These are phyloP conservation scores for Drosophila mercatorum DNA, from an alignment of 2,888 invertebrate genomes.

Conservation along the genomic window DNA sequence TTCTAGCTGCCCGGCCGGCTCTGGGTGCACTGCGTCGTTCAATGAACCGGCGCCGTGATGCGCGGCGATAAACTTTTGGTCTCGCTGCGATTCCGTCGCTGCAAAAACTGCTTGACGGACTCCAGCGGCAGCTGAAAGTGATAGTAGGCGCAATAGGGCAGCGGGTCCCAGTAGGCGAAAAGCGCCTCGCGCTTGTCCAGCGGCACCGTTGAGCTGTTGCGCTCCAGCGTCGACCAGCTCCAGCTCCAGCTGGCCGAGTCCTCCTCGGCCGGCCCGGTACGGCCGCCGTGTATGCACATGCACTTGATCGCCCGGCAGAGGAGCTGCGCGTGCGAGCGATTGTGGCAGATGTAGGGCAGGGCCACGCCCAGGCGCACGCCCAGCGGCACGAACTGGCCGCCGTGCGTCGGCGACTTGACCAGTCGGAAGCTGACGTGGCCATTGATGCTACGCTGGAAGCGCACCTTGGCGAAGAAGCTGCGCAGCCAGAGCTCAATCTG, in stretches of 20 bases:
- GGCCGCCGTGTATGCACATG: slow-evolving; percentile 88
- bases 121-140: slow-evolving; percentile 90
- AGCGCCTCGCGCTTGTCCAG: slow-evolving; percentile 92
- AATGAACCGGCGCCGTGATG: slow-evolving; percentile 79
- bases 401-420: slow-evolving; percentile 87
- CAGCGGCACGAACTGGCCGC: slow-evolving; percentile 87
- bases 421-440: slow-evolving; percentile 93
- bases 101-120: slow-evolving; percentile 86
- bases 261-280: slow-evolving; percentile 80
- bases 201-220: slow-evolving; percentile 83
- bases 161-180: slow-evolving; percentile 93
- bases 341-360: slow-evolving; percentile 92
- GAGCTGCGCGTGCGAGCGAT: slow-evolving; percentile 88
- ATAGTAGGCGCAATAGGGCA: slow-evolving; percentile 94
- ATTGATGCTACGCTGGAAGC: slow-evolving; percentile 88
- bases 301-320: slow-evolving; percentile 86
- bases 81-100: slow-evolving; percentile 83
- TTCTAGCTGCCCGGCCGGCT: slow-evolving; percentile 37
- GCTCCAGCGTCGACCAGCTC: slow-evolving; percentile 82
- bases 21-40: slow-evolving; percentile 61
- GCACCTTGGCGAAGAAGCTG: slow-evolving; percentile 88
- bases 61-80: slow-evolving; percentile 79
- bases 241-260: slow-evolving; percentile 59
- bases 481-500: slow-evolving; percentile 89
- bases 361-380: slow-evolving; percentile 92